phyloP scores from a whole-genome alignment of 2,888 invertebrate species.

The Platycheirus albimanus region DNA sequence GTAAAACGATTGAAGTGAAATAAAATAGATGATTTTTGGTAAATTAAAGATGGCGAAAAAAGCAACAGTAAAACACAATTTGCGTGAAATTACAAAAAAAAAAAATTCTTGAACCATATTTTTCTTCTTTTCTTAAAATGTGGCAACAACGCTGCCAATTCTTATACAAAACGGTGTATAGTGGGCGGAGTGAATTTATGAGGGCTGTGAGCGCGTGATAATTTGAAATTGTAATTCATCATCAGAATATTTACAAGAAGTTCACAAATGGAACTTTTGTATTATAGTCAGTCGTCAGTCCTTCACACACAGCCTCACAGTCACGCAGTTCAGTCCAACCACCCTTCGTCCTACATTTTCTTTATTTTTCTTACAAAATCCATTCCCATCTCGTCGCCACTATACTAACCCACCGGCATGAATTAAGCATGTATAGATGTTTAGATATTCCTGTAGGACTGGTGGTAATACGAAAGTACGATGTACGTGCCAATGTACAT shows the following conservation, averaged over 20 bases:
- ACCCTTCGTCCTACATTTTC: constrained; percentile 67
- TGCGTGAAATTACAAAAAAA: too few species aligned
- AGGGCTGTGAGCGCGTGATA: constrained; percentile 46
- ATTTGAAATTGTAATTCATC: constrained; percentile 69
- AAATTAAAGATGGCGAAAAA: too few species aligned
- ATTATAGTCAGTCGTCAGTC: too few species aligned
- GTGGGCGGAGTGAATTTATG: constrained; percentile 31
- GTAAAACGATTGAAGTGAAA: too few species aligned
- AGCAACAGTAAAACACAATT: too few species aligned
- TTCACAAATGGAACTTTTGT: constrained; percentile 23
- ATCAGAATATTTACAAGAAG: constrained; percentile 22
- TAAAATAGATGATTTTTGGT: too few species aligned
- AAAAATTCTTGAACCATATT: too few species aligned
- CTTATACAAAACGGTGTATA: neutral
- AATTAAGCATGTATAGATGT: constrained; percentile 4
- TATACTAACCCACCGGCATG: constrained; percentile 45
- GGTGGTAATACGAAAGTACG: too few species aligned
- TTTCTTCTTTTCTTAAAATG: neutral
- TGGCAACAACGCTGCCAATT: constrained; percentile 11
- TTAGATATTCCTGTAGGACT: constrained; percentile 2
- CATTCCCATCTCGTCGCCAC: constrained; percentile 13
- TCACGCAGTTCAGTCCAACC: constrained; percentile 31
- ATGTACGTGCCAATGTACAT: constrained; percentile 35
- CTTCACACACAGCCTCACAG: neutral
- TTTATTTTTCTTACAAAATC: constrained; percentile 35